Evolutionary conservation across 1,140 invertebrate species (phyloP).

Genomic region (Steinernema feltiae): DNA sequence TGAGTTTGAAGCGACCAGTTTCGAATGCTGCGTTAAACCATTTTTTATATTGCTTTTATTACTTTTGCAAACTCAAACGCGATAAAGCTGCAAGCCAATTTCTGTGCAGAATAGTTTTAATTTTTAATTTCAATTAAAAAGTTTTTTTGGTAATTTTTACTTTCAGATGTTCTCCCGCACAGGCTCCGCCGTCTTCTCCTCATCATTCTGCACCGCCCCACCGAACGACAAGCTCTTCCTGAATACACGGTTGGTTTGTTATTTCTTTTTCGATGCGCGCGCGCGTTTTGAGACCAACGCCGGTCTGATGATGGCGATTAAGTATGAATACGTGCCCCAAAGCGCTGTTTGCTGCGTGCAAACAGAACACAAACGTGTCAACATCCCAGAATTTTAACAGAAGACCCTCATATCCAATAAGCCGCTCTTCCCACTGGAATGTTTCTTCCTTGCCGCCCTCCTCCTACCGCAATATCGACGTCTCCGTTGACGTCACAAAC

Average conservation of each 20-base stretch:
- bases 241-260: conserved; percentile 7
- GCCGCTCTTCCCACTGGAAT: neutral
- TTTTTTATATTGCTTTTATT: neutral
- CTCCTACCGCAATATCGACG: neutral
- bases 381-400: no score
- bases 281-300: neutral
- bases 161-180: conserved; percentile 13
- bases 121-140: no score
- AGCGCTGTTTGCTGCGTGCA: neutral
- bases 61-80: neutral
- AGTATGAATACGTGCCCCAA: neutral
- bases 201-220: neutral
- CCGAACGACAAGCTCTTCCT: neutral
- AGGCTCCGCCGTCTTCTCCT: neutral
- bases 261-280: neutral
- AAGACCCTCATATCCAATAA: neutral
- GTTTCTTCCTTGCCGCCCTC: neutral
- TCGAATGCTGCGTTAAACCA: no score
- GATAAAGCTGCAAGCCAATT: no score
- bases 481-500: neutral
- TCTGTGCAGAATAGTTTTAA: no score
- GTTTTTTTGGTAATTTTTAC: neutral
- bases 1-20: no score
- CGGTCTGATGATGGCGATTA: neutral
- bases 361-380: neutral